Evolutionary conservation across 2,113 vertebrate species (phyloP), one percentile per base, ranked within the genome.

Genomic region (Sebastes schlegelii): DNA sequence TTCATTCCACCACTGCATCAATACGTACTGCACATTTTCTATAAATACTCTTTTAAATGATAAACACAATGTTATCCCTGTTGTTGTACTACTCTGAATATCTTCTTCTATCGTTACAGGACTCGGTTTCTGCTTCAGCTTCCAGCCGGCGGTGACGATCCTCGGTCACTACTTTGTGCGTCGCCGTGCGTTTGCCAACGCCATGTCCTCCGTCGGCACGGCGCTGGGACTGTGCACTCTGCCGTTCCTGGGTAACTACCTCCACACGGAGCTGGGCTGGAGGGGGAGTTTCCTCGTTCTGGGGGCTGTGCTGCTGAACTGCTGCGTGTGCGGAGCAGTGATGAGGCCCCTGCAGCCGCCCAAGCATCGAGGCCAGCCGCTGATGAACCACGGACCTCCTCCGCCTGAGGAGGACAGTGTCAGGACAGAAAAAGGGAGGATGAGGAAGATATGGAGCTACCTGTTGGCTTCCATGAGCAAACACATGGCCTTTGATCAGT

Each of bases 41-140:
- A 46, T 8, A 17, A 8, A 51, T 34, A 11, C 2, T 17, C 10
- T 61, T 42, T 45, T 1, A 17, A 12, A 55, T 66, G 5, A 1
- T 26, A 1, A 54, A 46, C 14, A 9, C n/a, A 1, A 6, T 16
- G 6, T 2, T 19, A 3, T 43, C 11, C 23, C n/a, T 65, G 62
- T 63, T 13, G 57, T 11, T 67, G 26, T 9, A 3, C 2, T 16
- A 6, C 7, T 21, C 23, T 61, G 42, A 73, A 45, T 2, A 2
- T 60, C 0, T 23, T 69, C 55, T 73, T 52, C 8, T 10, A 0
- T 52, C 12, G 0, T 77, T 62, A 0, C 91, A 99, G 98, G 98
- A 57, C 94, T 99, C 48, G 97, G 98, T n/a, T 96, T 96, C 10
- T 97, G 97, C 89, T 97, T 99, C 89, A 96, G 96, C 88, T 98